Conservation (phyloP, 92 coral and sea anemone genomes). For the Epizoanthus illoricatus region DNA sequence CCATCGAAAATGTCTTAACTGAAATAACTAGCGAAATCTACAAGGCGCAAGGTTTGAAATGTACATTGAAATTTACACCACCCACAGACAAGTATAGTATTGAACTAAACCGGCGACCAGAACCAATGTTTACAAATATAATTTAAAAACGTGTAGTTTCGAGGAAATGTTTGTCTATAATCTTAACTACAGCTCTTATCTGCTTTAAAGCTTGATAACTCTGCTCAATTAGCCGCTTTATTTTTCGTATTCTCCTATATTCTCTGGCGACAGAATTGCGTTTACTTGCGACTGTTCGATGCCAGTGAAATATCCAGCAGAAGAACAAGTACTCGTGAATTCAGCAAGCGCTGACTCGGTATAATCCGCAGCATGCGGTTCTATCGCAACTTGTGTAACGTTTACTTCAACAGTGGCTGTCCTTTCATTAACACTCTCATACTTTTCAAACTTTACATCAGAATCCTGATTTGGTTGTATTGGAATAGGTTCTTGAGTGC, state of each 20-base stretch:
- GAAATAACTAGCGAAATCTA: not conserved
- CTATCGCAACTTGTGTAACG: constrained; percentile 59
- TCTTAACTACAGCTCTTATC: constrained; percentile 5
- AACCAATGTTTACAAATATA: constrained; percentile 18
- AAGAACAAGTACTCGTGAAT: constrained; percentile 18
- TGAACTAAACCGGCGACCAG: not conserved
- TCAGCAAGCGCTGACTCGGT: constrained; percentile 50
- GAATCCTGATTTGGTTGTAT: constrained; percentile 56
- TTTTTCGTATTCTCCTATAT: constrained; percentile 25
- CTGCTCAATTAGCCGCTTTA: not conserved
- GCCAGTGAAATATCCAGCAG: constrained; percentile 29
- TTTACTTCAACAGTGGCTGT: constrained; percentile 73
- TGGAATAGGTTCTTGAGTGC: constrained; percentile 61
- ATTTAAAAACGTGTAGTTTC: constrained; percentile 15
- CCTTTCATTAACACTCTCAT: constrained; percentile 52
- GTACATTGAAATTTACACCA: not conserved
- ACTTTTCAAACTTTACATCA: constrained; percentile 37
- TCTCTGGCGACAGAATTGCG: constrained; percentile 37
- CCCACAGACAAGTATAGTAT: not conserved
- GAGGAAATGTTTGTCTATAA: constrained; percentile 10
- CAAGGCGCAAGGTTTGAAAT: not conserved
- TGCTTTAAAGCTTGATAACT: not conserved
- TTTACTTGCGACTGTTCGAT: constrained; percentile 37
- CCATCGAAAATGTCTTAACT: not conserved
- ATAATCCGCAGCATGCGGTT: constrained; percentile 27